A percentile compares a stretch with the other conserved stretches of the same genome.
These are phyloP conservation scores for Geothlypis trichas DNA, from an alignment of 2,113 vertebrate genomes.

Conservation along the genomic window DNA sequence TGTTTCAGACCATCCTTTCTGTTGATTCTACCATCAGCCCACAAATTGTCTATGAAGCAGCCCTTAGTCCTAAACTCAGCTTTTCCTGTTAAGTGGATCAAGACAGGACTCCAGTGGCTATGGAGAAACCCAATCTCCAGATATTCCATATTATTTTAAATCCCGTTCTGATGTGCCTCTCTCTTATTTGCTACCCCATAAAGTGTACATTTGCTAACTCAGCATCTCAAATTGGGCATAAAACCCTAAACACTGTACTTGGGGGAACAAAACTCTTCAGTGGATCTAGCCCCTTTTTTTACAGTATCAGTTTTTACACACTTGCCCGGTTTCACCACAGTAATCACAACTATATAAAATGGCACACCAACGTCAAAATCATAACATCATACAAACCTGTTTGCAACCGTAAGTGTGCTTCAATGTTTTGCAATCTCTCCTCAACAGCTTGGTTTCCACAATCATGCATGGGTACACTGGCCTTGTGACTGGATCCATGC, in stretches of 20 bases:
- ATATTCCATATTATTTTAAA: not conserved
- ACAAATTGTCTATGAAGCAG: not conserved
- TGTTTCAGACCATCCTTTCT: not conserved
- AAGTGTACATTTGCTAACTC: not conserved
- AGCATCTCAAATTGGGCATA: not conserved
- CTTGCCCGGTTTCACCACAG: not conserved
- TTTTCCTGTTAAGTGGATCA: not conserved
- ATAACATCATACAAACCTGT: slow-evolving; percentile 75
- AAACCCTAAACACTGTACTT: not conserved
- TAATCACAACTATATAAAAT: not conserved
- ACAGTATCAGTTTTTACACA: not conserved
- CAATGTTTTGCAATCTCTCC: slow-evolving; percentile 93
- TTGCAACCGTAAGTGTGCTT: slow-evolving; percentile 89
- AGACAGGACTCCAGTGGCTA: not conserved
- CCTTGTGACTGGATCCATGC: slow-evolving; percentile 75
- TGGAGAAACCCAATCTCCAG: not conserved
- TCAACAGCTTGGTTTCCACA: slow-evolving; percentile 92
- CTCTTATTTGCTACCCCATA: not conserved
- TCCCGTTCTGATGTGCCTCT: not conserved
- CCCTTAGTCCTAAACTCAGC: not conserved
- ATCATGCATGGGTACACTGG: slow-evolving; percentile 65
- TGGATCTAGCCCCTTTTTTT: not conserved
- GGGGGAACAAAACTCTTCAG: not conserved
- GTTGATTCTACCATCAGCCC: not conserved
- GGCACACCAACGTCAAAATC: not conserved